Evolutionary conservation across 30 jellyfish, hydroid and myxozoan genomes (phyloP).

Genomic region (Aurelia aurita): DNA sequence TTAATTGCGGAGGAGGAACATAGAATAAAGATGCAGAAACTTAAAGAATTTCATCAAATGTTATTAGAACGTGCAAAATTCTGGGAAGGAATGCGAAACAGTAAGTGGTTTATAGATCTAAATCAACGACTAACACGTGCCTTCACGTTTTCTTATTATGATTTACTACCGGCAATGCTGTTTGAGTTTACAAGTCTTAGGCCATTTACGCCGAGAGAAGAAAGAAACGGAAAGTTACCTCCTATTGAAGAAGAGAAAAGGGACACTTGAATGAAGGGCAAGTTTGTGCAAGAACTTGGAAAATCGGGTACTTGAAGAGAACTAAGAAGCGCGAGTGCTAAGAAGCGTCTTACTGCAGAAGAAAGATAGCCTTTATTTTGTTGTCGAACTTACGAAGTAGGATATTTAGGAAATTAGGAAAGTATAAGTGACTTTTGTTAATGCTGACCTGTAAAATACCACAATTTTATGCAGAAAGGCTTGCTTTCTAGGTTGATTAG

Average conservation of each 20-base stretch:
- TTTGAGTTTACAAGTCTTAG: conserved; percentile 58
- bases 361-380: no score
- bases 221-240: conserved; percentile 38
- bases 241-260: conserved; percentile 62
- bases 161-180: conserved; percentile 74
- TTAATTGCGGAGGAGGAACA: conserved; percentile 76
- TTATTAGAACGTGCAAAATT: conserved; percentile 67
- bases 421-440: no score
- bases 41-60: conserved; percentile 67
- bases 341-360: no score
- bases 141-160: conserved; percentile 83
- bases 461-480: no score
- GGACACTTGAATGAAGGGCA: not conserved
- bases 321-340: no score
- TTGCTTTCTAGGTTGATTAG: no score
- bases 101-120: conserved; percentile 62
- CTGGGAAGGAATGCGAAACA: conserved; percentile 73
- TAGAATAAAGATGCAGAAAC: conserved; percentile 63
- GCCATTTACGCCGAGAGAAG: conserved; percentile 57
- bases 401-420: no score
- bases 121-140: conserved; percentile 79
- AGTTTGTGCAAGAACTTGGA: no score
- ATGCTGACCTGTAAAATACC: no score
- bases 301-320: no score
- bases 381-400: no score